Evolutionary conservation across 2,797 vertebrate species (phyloP).

Genomic region (Enoplosus armatus): DNA sequence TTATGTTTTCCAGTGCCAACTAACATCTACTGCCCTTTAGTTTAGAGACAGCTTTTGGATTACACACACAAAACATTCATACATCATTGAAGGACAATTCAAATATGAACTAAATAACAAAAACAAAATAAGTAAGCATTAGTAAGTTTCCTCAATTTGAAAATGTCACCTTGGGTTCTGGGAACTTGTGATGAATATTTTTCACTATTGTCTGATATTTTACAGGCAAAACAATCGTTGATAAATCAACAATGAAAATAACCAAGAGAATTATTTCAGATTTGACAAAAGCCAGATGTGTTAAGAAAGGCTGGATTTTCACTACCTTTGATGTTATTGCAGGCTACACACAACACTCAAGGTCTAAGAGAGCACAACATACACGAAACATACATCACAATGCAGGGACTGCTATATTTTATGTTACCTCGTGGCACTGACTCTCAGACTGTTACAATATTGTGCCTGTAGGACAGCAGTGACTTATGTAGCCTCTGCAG

Average conservation of each 20-base stretch:
- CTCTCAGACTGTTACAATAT: not conserved
- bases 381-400: not conserved
- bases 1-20: not conserved
- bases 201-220: not conserved
- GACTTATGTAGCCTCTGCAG: slow-evolving; percentile 10
- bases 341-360: too few species aligned
- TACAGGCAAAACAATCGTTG: not conserved
- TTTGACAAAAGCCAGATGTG: not conserved
- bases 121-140: not conserved
- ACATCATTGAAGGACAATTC: not conserved
- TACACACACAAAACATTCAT: not conserved
- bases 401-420: not conserved
- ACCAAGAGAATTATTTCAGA: not conserved
- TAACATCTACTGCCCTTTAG: not conserved
- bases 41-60: not conserved
- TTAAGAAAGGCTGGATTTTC: not conserved
- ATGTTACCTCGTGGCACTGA: not conserved
- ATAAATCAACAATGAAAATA: not conserved
- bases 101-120: not conserved
- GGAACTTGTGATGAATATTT: not conserved
- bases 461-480: slow-evolving; percentile 14
- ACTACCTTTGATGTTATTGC: not conserved
- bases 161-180: not conserved
- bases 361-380: not conserved
- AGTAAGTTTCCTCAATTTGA: not conserved